Conservation (phyloP, 1,140 invertebrate species). For the Drosophila nigrodunni region DNA sequence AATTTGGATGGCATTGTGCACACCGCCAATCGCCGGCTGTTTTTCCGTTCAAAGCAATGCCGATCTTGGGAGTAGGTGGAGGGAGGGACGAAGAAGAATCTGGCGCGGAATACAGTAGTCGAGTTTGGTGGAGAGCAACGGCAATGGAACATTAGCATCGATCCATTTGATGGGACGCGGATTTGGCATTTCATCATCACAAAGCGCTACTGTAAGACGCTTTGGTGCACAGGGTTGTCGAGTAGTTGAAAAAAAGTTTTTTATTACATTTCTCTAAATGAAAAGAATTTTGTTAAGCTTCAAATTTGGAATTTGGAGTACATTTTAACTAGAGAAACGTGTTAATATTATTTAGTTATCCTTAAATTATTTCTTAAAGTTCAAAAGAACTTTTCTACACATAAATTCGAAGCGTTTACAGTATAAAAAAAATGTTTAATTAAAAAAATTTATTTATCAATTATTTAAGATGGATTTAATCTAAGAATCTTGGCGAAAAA, state of each 20-base stretch:
- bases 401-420: too few species aligned
- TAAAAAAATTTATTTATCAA: too few species aligned
- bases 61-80: slow-evolving; percentile 21
- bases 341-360: background rate
- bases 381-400: too few species aligned
- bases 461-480: too few species aligned
- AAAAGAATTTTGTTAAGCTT: background rate
- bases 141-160: slow-evolving; percentile 68
- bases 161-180: slow-evolving; percentile 56
- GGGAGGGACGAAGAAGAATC: background rate
- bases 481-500: too few species aligned
- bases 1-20: slow-evolving; percentile 83
- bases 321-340: background rate
- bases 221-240: slow-evolving; percentile 49
- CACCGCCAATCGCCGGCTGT: slow-evolving; percentile 50
- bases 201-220: background rate
- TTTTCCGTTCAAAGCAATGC: slow-evolving; percentile 62
- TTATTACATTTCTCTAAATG: background rate
- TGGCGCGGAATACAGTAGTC: slow-evolving; percentile 75
- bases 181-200: slow-evolving; percentile 73
- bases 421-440: too few species aligned
- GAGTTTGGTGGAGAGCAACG: background rate
- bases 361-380: too few species aligned
- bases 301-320: background rate
- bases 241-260: background rate